Evolutionary conservation across 2,113 vertebrate genomes (phyloP).

Genomic region (Tamias sibiricus): DNA sequence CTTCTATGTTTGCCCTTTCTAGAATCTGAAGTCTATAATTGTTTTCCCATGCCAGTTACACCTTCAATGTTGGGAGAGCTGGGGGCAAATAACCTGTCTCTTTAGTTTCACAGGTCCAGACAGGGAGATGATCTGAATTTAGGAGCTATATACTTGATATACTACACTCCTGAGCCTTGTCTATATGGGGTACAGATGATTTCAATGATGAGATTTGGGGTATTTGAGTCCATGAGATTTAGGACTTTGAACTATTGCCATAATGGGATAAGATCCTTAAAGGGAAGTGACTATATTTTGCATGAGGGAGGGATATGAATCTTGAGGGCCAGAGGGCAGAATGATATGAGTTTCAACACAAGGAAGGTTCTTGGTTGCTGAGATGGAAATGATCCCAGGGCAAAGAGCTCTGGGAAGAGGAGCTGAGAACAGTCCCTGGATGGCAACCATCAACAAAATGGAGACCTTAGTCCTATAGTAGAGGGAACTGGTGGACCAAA

Average conservation of each 20-base stretch:
- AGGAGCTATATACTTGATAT: neutral
- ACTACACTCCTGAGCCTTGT: neutral
- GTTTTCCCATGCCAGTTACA: neutral
- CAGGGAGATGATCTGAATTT: neutral
- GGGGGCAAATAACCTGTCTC: neutral
- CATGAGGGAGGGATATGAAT: neutral
- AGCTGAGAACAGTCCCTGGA: neutral
- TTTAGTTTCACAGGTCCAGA: neutral
- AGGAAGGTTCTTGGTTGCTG: neutral
- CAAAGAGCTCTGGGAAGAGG: neutral
- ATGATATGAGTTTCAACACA: neutral
- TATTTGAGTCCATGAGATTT: neutral
- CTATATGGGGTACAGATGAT: constrained; percentile 26
- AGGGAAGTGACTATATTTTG: neutral
- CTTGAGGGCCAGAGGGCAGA: neutral
- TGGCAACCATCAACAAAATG: neutral
- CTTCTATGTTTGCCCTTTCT: neutral
- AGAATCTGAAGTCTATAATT: neutral
- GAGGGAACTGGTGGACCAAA: neutral
- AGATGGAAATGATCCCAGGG: neutral
- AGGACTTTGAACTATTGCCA: neutral
- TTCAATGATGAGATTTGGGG: neutral
- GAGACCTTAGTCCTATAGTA: neutral
- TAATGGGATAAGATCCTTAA: neutral
- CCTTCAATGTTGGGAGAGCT: neutral